These are phyloP conservation scores for Apogon talboti DNA, from an alignment of 2,797 vertebrate genomes.

Conservation along the genomic window DNA sequence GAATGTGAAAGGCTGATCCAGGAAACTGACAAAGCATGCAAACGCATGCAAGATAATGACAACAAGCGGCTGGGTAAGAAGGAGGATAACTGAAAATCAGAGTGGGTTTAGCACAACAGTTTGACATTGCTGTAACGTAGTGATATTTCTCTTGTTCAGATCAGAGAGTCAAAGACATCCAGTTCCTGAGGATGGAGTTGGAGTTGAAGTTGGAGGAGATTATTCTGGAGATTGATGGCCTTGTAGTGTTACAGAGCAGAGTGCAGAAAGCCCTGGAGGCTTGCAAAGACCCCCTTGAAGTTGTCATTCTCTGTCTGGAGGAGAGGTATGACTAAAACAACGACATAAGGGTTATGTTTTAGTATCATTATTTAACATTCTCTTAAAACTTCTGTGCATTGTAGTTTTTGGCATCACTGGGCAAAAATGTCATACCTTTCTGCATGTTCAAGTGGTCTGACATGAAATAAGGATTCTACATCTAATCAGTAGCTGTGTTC, in stretches of 20 bases:
- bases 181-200: conserved; percentile 91
- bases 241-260: conserved; percentile 81
- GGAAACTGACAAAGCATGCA: conserved; percentile 85
- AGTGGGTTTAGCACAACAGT: not conserved
- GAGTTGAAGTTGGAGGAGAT: conserved; percentile 88
- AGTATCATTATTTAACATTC: not conserved
- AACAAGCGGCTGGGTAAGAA: conserved; percentile 88
- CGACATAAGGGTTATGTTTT: not conserved
- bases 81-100: not conserved
- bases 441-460: no score
- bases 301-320: conserved; percentile 84
- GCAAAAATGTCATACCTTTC: no score
- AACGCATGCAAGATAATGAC: conserved; percentile 84
- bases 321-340: conserved; percentile 83
- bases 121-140: not conserved
- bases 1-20: conserved; percentile 87
- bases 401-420: no score
- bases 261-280: conserved; percentile 86
- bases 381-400: no score
- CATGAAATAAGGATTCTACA: no score
- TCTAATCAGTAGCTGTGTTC: no score
- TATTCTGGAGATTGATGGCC: conserved; percentile 82
- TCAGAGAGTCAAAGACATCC: conserved; percentile 87
- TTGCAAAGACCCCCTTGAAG: conserved; percentile 82
- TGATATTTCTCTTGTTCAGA: conserved; percentile 75